Base-by-base conservation (phyloP, 2,113 vertebrate genomes). In the Catharus bicknelli region DNA sequence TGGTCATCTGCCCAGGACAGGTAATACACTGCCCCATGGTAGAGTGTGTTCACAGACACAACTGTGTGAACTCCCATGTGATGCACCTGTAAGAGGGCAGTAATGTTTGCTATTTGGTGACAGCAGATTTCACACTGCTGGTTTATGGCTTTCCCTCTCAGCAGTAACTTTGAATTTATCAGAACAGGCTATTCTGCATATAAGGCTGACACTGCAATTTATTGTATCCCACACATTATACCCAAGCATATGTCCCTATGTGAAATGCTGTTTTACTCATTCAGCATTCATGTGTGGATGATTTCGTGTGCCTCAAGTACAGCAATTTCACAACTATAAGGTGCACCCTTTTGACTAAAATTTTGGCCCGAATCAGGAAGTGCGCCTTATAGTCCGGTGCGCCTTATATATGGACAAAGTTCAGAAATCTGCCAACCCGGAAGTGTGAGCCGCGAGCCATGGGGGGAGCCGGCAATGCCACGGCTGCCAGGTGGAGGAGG, bases 221-320 rank as follows among this genome's bases (percentile, higher is more conserved):
- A 88, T 73, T 92, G 80, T 88, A 83, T 95, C 80, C 68, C 77
- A 69, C 73, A 83, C 62, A 47, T 90, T 70, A 88, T 67, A 92
- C 20, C 48, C 66, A 91, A 94, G 78, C 86, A 92, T 87, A 86
- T 85, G 88, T 86, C 78, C 89, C 57, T 82, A 47, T 70, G 63
- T 62, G 86, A 95, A 74, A 74, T 50, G 86, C 45, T 87, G 55
- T 83, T 95, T 93, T 96, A 95, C 59, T 88, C 87, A 87, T 94
- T 92, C 76, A 63, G 80, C 87, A 88, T 88, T 90, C 61, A 66
- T 62, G 86, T 0, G 5, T 66, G 81, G 74, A 93, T 90, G 82
- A 77, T 89, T 96, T 95, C 86, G 94, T 84, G 72, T 83, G 70
- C 78, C 62, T 91, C 25, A 84, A 95, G 67, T 88, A 36, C 34